Evolutionary conservation across 2,113 vertebrate species (phyloP), one percentile per base, ranked within the genome.

Genomic region (Carlito syrichta): DNA sequence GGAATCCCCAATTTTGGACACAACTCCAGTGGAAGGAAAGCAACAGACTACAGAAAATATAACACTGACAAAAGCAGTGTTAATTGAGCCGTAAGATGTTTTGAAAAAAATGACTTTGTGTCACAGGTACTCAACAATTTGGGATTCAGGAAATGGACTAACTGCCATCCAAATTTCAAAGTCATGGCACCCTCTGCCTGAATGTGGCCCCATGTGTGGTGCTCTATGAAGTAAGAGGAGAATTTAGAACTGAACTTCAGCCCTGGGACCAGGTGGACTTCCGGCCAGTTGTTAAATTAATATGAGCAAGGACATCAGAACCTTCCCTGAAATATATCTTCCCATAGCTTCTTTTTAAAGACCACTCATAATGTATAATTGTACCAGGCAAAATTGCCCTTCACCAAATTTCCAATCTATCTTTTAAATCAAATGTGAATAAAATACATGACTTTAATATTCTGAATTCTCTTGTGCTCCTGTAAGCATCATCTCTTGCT

Each of bases 351-450:
- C 30, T 58, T 66, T 81, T 38, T 40, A 32, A 89, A 56, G 38
- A 74, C 5, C 32, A n/a, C 32, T 66, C 14, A 35, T 66, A n/a
- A 66, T 66, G 88, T 48, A 7, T 63, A 93, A 91, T 68, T 74
- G 19, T 73, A 74, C 50, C 48, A 78, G 35, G 45, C 5, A 68
- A 91, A 92, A 95, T 89, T 77, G 38, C 20, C 66, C 52, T 91
- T 86, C 78, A 50, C 12, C 20, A 71, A 91, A 35, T 83, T 89
- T 69, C 38, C 23, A 66, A 16, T 88, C 79, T 83, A 45, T 13
- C 69, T 77, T 89, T 89, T 74, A 95, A 78, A 91, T 93, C 30
- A 90, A 81, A 63, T 40, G 38, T 25, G 32, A 87, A 71, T 58
- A 0, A 9, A 94, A 92, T 86, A 73, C 20, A 5, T 94, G 68